Evolutionary conservation across 2,888 invertebrate genomes (phyloP).

Genomic region (Cremastinae sp.): DNA sequence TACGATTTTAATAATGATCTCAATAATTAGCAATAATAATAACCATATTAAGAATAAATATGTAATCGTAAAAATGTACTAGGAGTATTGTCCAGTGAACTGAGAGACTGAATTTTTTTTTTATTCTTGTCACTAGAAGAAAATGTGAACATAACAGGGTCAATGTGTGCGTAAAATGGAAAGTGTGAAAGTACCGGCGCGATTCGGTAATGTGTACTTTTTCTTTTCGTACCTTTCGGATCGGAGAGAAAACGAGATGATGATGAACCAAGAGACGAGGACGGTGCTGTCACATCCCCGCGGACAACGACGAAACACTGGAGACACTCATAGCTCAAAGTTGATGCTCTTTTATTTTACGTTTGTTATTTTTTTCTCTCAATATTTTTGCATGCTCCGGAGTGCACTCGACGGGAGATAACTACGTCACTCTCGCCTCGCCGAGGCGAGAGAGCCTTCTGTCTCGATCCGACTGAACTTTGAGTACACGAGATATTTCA

Average conservation of each 20-base stretch:
- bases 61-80: too few relatives aligned
- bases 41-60: too few relatives aligned
- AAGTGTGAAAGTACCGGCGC: slow-evolving; percentile 57
- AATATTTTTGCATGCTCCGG: slow-evolving; percentile 16
- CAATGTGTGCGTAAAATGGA: slow-evolving; percentile 40
- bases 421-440: neutral
- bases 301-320: slow-evolving; percentile 49
- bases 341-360: neutral
- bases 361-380: neutral
- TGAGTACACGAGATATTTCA: neutral
- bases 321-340: neutral
- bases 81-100: too few relatives aligned
- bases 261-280: slow-evolving; percentile 6
- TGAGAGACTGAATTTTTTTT: slow-evolving; percentile 8
- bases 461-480: neutral
- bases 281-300: slow-evolving; percentile 67
- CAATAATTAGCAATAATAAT: too few relatives aligned
- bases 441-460: slow-evolving; percentile 3
- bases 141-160: too few relatives aligned
- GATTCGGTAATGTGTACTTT: slow-evolving; percentile 9
- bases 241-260: slow-evolving; percentile 50
- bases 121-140: slow-evolving; percentile 10
- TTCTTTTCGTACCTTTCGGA: slow-evolving; percentile 28
- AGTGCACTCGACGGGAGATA: neutral
- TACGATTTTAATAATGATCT: too few relatives aligned